These are phyloP conservation scores for Pomacea canaliculata DNA, from an alignment of 2,888 invertebrate genomes.

Conservation along the genomic window DNA sequence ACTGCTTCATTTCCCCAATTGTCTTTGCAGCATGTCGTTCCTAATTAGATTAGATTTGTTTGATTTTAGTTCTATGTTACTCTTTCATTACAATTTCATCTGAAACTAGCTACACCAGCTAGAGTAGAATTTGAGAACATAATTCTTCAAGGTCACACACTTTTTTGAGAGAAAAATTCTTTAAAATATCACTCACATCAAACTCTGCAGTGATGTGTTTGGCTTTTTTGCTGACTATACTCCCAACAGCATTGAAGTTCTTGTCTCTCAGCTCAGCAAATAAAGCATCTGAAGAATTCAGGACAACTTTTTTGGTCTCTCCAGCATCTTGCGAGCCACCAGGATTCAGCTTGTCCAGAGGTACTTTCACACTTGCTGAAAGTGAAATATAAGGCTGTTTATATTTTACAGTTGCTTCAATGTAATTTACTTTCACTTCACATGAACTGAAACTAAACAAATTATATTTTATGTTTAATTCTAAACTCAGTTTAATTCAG, in stretches of 20 bases:
- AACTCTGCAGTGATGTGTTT: constrained; percentile 87
- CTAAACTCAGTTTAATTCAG: too few species aligned
- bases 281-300: constrained; percentile 90
- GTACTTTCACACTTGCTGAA: constrained; percentile 83
- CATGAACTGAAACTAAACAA: too few species aligned
- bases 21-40: constrained; percentile 86
- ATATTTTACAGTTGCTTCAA: not conserved
- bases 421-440: too few species aligned
- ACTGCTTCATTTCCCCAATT: constrained; percentile 94
- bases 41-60: constrained; percentile 64
- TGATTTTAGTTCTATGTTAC: too few species aligned
- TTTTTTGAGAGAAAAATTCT: too few species aligned
- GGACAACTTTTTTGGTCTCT: constrained; percentile 78
- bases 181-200: constrained; percentile 63
- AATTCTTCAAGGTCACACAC: too few species aligned
- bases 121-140: too few species aligned
- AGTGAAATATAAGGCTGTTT: constrained; percentile 3
- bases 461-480: not conserved
- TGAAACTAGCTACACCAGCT: too few species aligned
- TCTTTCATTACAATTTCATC: too few species aligned
- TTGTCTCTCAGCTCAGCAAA: constrained; percentile 91
- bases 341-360: constrained; percentile 84
- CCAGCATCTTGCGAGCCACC: constrained; percentile 75
- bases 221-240: constrained; percentile 86
- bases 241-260: constrained; percentile 91